phyloP scores from a whole-genome alignment of 2,113 vertebrate genomes.

The Oreochromis niloticus region DNA sequence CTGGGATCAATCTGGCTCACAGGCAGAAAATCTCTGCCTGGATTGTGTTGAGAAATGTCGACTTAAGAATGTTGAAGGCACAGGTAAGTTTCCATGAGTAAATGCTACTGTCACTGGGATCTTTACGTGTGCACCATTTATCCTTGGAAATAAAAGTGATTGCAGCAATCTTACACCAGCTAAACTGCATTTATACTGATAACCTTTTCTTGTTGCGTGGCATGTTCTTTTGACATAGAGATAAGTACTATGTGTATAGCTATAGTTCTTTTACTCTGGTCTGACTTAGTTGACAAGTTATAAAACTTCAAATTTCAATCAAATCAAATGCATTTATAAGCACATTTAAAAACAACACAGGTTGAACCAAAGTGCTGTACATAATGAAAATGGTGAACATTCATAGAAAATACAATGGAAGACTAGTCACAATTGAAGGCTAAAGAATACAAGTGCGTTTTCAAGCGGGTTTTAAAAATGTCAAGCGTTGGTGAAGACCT shows the following conservation, averaged over 20 bases:
- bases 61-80: background rate
- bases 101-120: background rate
- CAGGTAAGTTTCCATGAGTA: background rate
- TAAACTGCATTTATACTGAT: background rate
- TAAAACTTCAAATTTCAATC: background rate
- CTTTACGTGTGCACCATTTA: background rate
- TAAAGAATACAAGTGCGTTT: rapidly evolving
- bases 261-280: background rate
- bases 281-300: background rate
- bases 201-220: rapidly evolving
- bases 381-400: background rate
- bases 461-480: rapidly evolving
- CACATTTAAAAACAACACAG: rapidly evolving
- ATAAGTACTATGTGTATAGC: background rate
- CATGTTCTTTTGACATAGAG: background rate
- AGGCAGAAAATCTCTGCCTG: background rate
- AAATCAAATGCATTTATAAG: background rate
- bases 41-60: background rate
- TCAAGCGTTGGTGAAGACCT: rapidly evolving
- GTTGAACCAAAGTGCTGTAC: background rate
- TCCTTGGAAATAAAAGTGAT: background rate
- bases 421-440: background rate
- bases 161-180: background rate
- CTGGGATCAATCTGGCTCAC: background rate
- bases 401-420: background rate